Evolutionary conservation across 2,888 invertebrate genomes (phyloP).

Genomic region (Stramonita haemastoma): DNA sequence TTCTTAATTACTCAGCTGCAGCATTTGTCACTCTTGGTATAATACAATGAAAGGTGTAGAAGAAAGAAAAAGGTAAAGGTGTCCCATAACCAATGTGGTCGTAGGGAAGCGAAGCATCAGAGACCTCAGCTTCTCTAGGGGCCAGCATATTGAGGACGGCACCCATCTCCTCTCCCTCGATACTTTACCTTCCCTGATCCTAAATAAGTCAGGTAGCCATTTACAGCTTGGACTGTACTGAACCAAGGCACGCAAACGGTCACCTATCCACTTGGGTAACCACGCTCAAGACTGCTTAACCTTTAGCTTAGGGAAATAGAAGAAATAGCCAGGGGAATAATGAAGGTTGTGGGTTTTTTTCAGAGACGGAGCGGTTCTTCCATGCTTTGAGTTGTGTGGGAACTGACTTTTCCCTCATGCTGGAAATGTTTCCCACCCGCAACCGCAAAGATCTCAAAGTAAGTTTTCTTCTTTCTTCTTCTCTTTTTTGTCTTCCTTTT

Average conservation of each 20-base stretch:
- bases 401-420: constrained; percentile 95
- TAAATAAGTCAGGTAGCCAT: not conserved
- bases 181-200: too few species aligned
- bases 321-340: not conserved
- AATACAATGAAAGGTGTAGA: too few species aligned
- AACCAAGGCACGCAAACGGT: not conserved
- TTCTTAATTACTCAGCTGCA: not conserved
- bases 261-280: too few species aligned
- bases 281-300: too few species aligned
- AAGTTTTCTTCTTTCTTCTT: not conserved
- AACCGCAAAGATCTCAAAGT: constrained; percentile 88
- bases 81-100: too few species aligned
- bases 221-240: not conserved
- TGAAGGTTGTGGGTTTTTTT: constrained; percentile 42
- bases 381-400: constrained; percentile 92
- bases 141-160: too few species aligned
- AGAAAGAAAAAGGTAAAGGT: too few species aligned
- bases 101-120: too few species aligned
- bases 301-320: not conserved
- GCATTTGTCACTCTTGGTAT: too few species aligned
- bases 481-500: too few species aligned
- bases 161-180: too few species aligned
- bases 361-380: constrained; percentile 93
- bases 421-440: constrained; percentile 86
- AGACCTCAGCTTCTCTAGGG: too few species aligned